Percentiles rank a stretch among this genome's conserved stretches.
These are phyloP conservation scores for Parauchenoglanis punctatus DNA, from an alignment of 2,797 vertebrate species.

Conservation along the genomic window DNA sequence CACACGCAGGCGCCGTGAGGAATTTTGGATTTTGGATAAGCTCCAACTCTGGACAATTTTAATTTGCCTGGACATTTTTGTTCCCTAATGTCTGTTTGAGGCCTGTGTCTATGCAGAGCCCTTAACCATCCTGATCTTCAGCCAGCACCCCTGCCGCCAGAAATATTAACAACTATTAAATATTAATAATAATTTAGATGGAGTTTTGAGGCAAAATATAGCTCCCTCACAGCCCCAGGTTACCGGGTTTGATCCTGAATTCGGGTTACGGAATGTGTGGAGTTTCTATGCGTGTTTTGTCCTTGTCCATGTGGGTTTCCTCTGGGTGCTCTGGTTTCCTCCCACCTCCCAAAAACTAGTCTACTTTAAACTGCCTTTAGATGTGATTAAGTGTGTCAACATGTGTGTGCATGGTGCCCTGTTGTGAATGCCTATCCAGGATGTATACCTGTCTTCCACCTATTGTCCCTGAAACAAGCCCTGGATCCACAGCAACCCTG, in stretches of 20 bases:
- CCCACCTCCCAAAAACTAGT: neutral
- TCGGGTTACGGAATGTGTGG: neutral
- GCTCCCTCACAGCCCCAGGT: neutral
- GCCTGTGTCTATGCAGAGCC: neutral
- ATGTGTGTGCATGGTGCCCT: neutral
- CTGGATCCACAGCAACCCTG: neutral
- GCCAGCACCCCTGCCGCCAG: neutral
- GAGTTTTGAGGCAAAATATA: neutral
- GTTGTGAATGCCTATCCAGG: neutral
- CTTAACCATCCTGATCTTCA: neutral
- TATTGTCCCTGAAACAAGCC: neutral
- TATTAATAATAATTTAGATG: neutral
- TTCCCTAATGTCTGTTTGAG: neutral
- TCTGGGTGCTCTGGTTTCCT: no score
- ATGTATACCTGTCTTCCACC: neutral
- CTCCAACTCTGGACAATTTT: neutral
- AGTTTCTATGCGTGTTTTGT: neutral
- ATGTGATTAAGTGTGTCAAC: neutral
- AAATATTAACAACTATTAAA: neutral
- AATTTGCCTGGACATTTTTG: neutral
- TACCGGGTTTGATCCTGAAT: neutral
- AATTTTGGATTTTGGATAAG: neutral
- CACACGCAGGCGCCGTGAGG: neutral
- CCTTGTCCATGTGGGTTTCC: neutral
- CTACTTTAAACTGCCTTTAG: neutral